Evolutionary conservation across 2,113 vertebrate species (phyloP).

Genomic region (Grammomys dolichurus): DNA sequence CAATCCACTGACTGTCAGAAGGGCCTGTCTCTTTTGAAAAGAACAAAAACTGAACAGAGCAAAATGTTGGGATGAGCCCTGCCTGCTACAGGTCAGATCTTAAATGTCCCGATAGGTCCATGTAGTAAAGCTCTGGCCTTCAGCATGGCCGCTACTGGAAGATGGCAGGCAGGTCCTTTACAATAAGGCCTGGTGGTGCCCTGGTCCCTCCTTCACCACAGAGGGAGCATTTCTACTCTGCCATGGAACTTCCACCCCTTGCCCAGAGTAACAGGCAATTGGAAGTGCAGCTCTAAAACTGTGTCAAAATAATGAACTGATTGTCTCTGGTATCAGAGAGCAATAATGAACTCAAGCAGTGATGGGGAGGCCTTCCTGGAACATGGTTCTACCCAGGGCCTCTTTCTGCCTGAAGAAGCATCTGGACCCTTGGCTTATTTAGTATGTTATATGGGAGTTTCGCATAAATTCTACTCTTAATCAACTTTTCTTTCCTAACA

Average conservation of each 20-base stretch:
- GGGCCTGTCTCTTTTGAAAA: not conserved
- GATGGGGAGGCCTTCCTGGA: not conserved
- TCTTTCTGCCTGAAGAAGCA: not conserved
- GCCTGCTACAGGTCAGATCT: not conserved
- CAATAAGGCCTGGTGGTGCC: not conserved
- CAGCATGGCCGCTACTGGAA: fast-evolving
- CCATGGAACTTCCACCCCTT: not conserved
- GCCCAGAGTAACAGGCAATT: not conserved
- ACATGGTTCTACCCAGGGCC: not conserved
- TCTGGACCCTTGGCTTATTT: not conserved
- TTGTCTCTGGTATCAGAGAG: not conserved
- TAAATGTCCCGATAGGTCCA: not conserved
- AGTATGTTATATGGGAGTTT: not conserved
- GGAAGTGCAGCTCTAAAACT: no score
- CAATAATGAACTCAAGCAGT: not conserved
- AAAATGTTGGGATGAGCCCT: not conserved
- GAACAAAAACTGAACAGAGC: not conserved
- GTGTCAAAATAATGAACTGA: not conserved
- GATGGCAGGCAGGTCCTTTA: not conserved
- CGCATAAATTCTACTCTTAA: not conserved
- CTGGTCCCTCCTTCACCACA: not conserved
- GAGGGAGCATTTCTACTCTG: not conserved
- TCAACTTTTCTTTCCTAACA: not conserved
- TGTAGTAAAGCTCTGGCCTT: not conserved
- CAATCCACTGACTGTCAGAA: not conserved